Conservation (phyloP, 2,888 invertebrate genomes). For the Pelosia muscerda region DNA sequence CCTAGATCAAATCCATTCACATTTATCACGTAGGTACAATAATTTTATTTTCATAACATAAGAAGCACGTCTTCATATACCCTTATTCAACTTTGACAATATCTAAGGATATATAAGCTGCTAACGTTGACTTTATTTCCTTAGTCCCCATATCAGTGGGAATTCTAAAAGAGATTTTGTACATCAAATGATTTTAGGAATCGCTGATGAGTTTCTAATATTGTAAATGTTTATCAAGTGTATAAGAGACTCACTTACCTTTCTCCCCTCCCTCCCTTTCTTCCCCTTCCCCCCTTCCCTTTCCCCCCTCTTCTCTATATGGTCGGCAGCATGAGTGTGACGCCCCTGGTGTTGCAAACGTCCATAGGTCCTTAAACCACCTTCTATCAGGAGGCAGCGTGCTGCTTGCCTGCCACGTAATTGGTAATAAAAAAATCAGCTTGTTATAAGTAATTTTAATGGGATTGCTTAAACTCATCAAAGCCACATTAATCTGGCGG, state of each 20-base stretch:
- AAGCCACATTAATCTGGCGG: conserved; percentile 4
- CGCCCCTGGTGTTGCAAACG: too few species aligned
- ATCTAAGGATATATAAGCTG: conserved; percentile 5
- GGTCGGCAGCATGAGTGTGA: too few species aligned
- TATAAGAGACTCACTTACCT: too few species aligned
- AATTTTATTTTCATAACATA: background rate
- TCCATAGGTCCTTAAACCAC: too few species aligned
- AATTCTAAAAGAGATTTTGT: background rate
- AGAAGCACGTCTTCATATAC: background rate
- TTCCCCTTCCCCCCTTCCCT: too few species aligned
- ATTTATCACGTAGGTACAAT: background rate
- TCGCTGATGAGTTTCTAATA: conserved; percentile 3
- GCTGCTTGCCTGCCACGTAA: too few species aligned
- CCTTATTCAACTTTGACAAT: conserved; percentile 2
- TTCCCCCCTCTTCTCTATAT: too few species aligned
- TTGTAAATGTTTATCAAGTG: background rate
- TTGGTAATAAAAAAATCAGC: too few species aligned
- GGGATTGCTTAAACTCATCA: background rate
- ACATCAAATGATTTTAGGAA: conserved; percentile 8
- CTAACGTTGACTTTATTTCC: conserved; percentile 1
- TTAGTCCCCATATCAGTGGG: conserved; percentile 8
- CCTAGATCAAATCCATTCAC: background rate
- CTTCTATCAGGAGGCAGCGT: too few species aligned
- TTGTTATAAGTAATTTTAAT: conserved; percentile 4
- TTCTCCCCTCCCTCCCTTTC: too few species aligned